These are phyloP conservation scores for Terebella lapidaria DNA, from an alignment of 2,888 invertebrate species.

Conservation along the genomic window DNA sequence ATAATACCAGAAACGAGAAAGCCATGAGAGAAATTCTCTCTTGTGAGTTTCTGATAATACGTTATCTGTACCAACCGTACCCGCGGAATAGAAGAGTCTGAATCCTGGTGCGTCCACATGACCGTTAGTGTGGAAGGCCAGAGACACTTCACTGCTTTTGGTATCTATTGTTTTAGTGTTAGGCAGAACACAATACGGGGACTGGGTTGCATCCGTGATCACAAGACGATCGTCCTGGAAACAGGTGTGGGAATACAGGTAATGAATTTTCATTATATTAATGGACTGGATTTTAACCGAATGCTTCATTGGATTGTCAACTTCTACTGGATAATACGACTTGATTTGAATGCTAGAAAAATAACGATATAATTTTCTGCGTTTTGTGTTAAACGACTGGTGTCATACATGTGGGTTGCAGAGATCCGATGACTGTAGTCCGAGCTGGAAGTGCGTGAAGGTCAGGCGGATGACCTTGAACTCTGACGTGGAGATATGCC, in stretches of 20 bases:
- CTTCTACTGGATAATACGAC: no score
- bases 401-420: constrained; percentile 21
- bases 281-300: no score
- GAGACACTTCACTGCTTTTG: constrained; percentile 30
- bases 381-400: no score
- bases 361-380: no score
- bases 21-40: no score
- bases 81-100: constrained; percentile 37
- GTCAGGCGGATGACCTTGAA: constrained; percentile 38
- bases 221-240: constrained; percentile 32
- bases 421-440: constrained; percentile 27
- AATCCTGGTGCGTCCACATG: constrained; percentile 43
- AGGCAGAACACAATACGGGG: constrained; percentile 31
- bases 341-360: no score
- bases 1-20: no score
- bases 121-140: constrained; percentile 36
- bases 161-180: constrained; percentile 34
- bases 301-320: no score
- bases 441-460: constrained; percentile 41
- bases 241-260: no score
- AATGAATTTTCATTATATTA: no score
- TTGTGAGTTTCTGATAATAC: no score
- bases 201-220: constrained; percentile 30
- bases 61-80: no score
- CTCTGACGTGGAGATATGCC: constrained; percentile 35